Conservation (phyloP, 2,113 vertebrate species). For the Pseudonaja textilis region DNA sequence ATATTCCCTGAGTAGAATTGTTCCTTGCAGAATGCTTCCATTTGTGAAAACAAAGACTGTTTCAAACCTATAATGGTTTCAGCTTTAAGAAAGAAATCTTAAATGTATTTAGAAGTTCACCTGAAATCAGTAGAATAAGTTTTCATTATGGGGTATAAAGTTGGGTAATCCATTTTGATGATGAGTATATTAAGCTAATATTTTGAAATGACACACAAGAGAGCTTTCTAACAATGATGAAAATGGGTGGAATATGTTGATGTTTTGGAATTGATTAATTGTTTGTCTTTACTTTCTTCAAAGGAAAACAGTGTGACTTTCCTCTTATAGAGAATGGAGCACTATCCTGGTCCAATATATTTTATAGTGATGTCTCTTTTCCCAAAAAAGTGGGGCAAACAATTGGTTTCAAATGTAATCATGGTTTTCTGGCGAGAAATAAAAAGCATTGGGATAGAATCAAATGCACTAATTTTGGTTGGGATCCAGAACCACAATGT, state of each 20-base stretch:
- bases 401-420: neutral
- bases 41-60: neutral
- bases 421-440: conserved; percentile 14
- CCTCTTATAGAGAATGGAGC: conserved; percentile 11
- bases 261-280: neutral
- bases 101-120: neutral
- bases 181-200: neutral
- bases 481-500: conserved; percentile 23
- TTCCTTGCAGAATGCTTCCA: neutral
- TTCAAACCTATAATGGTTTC: neutral
- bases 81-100: neutral
- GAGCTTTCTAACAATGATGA: neutral
- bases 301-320: conserved; percentile 7
- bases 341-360: conserved; percentile 15
- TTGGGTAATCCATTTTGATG: neutral
- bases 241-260: neutral
- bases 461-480: neutral
- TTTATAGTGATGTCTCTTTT: conserved; percentile 14
- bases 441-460: neutral
- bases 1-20: neutral
- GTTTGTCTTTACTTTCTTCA: neutral
- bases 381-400: conserved; percentile 7
- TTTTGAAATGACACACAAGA: neutral
- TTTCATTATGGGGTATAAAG: neutral
- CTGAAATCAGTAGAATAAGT: neutral